phyloP scores from a whole-genome alignment of 2,797 vertebrate genomes.

The Capromys pilorides region DNA sequence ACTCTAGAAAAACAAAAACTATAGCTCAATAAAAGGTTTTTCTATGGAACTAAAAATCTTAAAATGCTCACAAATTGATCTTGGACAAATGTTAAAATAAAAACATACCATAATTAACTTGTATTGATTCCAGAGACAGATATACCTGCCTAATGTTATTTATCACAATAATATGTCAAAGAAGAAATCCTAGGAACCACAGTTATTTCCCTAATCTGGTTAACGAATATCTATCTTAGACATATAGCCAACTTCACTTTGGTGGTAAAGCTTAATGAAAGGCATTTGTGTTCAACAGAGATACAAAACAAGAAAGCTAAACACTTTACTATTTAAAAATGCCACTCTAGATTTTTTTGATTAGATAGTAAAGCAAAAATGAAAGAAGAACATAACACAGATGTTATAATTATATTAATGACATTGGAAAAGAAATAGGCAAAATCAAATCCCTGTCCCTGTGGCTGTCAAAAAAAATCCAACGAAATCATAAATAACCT shows the following conservation, averaged over 20 bases:
- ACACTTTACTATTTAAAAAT: not conserved
- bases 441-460: not conserved
- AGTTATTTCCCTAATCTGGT: not conserved
- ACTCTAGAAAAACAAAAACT: not conserved
- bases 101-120: not conserved
- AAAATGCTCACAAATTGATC: slow-evolving; percentile 22
- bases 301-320: not conserved
- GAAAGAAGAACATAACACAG: not conserved
- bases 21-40: not conserved
- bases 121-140: not conserved
- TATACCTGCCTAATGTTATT: not conserved
- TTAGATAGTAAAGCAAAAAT: not conserved
- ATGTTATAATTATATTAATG: not conserved
- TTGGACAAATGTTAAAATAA: slow-evolving; percentile 13
- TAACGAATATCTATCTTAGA: slow-evolving; percentile 17
- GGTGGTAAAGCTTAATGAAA: slow-evolving; percentile 12
- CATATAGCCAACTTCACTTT: slow-evolving; percentile 1
- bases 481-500: slow-evolving; percentile 35
- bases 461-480: slow-evolving; percentile 23
- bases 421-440: not conserved
- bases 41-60: slow-evolving; percentile 25
- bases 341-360: not conserved
- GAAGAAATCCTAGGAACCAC: slow-evolving; percentile 17
- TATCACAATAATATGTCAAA: slow-evolving; percentile 5
- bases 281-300: not conserved